Base-by-base conservation (phyloP, 2,113 vertebrate genomes). In the Heterocephalus glaber region DNA sequence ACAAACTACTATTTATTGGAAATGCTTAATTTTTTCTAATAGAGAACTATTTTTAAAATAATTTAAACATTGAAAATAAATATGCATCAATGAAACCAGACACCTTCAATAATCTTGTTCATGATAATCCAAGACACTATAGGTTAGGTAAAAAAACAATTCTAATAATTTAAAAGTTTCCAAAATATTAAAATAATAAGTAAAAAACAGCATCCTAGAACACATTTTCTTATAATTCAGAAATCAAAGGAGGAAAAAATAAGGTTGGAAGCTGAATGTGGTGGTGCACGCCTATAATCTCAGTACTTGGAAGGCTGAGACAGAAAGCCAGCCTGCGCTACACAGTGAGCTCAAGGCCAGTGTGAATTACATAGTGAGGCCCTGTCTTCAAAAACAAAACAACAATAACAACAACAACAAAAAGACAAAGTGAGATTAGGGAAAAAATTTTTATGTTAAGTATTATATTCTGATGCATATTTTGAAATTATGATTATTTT, bases 1-100 rank as follows among this genome's bases (percentile, higher is more conserved):
- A 61, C 33, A 91, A 22, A 76, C 4, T 7, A 63, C 33, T 49
- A 1, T 49, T 30, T 17, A 49, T 7, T 76, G 16, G 77, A 81
- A 63, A 82, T 33, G 30, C 33, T 4, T 66, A 94, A 49, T 6
- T 65, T 33, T 80, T 58, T 56, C 47, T 81, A 81, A 79, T 49
- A 85, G 70, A 65, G 38, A 72, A 89, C 13, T 22, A 3, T 38
- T 70, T 86, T 92, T 38, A 60, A 91, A 95, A 60, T 33, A 63
- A 30, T 92, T 92, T 90, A 88, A 83, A 92, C n/a, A 92, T 95
- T 86, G 84, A 68, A 94, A 92, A 90, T 52, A 91, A 81, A 76
- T 35, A 76, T 56, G 20, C 2, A 94, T 41, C 60, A 90, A 82
- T 30, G 60, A 93, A 96, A 94, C 16, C 56, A 14, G 2, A 84